Evolutionary conservation across 2,113 vertebrate genomes (phyloP).

Genomic region (Siniperca chuatsi): DNA sequence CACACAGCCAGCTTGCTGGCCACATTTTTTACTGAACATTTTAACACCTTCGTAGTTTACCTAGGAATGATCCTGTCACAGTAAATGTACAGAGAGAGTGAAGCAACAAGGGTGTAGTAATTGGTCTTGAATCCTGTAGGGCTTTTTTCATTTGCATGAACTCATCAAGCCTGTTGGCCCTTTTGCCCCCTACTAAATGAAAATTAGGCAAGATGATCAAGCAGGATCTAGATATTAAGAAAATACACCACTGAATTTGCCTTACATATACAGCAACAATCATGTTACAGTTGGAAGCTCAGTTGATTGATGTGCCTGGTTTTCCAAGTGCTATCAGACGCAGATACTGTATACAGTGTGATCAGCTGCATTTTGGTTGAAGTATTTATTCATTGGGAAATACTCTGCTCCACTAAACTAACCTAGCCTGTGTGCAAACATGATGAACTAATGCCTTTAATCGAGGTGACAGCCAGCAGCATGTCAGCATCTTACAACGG

Average conservation of each 20-base stretch:
- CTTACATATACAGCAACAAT: not conserved
- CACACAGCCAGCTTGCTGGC: not conserved
- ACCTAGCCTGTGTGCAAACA: slow-evolving; percentile 25
- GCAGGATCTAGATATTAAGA: not conserved
- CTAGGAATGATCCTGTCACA: not conserved
- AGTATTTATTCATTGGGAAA: slow-evolving; percentile 10
- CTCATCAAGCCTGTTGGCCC: not conserved
- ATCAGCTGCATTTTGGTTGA: slow-evolving; percentile 26
- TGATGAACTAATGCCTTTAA: slow-evolving; percentile 49
- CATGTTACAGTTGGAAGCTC: not conserved
- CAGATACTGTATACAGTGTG: slow-evolving; percentile 3
- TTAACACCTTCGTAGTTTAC: not conserved
- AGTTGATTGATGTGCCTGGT: slow-evolving; percentile 1
- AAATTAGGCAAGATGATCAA: not conserved
- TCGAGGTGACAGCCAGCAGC: slow-evolving; percentile 55
- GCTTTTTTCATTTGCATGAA: not conserved
- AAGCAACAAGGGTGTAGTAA: not conserved
- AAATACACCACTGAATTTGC: not conserved
- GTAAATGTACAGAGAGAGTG: not conserved
- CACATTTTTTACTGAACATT: not conserved
- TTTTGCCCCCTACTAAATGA: not conserved
- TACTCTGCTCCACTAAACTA: slow-evolving; percentile 30
- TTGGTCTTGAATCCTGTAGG: not conserved
- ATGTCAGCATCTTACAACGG: slow-evolving; percentile 29
- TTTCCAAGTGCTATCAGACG: slow-evolving; percentile 2